Percentiles rank a stretch among this genome's conserved stretches.
These are phyloP conservation scores for Piprites chloris DNA, from an alignment of 2,113 vertebrate species.

Conservation along the genomic window DNA sequence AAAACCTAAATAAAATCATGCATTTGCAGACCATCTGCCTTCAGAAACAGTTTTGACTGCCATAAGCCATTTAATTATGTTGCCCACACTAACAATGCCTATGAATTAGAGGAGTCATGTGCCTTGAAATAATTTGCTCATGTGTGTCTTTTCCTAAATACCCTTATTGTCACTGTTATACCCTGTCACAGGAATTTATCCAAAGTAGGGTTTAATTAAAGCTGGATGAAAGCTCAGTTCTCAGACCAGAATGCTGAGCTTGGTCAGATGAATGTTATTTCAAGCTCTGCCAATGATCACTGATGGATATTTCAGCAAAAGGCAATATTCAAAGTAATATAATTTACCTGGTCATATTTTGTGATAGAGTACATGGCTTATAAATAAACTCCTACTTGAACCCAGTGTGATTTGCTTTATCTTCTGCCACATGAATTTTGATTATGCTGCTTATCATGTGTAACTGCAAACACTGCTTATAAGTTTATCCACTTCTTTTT, in stretches of 20 bases:
- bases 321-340: background rate
- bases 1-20: conserved; percentile 8
- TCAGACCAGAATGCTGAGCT: background rate
- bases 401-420: background rate
- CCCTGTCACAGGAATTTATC: background rate
- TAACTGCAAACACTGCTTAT: background rate
- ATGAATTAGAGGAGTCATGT: background rate
- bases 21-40: conserved; percentile 15
- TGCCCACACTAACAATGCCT: background rate
- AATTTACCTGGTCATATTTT: background rate
- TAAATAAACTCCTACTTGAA: background rate
- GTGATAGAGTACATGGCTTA: background rate
- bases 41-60: background rate
- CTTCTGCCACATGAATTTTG: background rate
- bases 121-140: background rate
- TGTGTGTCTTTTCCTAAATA: background rate
- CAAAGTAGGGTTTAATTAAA: background rate
- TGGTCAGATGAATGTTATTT: background rate
- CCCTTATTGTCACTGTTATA: background rate
- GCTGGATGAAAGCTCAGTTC: background rate
- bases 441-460: background rate
- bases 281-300: background rate
- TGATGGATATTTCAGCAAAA: background rate
- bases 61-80: background rate
- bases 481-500: background rate